A percentile compares a stretch with the other conserved stretches of the same genome.
These are phyloP conservation scores for Drosophila azteca DNA, from an alignment of 1,140 invertebrate species.

Conservation along the genomic window DNA sequence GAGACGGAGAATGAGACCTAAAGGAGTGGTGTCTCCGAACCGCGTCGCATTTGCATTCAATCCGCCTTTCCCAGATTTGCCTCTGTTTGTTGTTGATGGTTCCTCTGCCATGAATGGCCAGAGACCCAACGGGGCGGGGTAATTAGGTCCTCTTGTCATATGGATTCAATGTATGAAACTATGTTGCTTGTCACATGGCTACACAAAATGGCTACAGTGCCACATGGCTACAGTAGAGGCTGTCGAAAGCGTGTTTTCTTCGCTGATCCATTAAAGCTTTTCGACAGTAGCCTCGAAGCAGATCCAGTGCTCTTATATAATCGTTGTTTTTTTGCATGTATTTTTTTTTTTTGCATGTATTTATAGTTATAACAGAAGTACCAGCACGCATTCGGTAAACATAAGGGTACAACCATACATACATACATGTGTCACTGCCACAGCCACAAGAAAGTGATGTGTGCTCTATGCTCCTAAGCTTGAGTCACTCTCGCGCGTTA, in stretches of 20 bases:
- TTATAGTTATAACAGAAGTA: no score
- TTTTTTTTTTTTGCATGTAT: no score
- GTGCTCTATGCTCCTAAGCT: no score
- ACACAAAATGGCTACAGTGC: background rate
- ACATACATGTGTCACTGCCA: no score
- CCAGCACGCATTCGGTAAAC: no score
- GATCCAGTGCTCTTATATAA: no score
- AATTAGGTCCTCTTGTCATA: conserved; percentile 55
- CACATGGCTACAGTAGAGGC: background rate
- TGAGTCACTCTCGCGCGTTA: no score
- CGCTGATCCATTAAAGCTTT: no score
- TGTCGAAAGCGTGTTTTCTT: background rate
- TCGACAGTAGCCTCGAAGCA: no score
- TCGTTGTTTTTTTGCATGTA: no score
- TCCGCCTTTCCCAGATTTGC: background rate
- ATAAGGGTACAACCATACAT: no score
- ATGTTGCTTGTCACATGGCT: background rate
- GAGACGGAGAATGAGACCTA: conserved; percentile 9
- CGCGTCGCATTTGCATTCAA: conserved; percentile 44
- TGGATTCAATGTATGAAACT: conserved; percentile 44
- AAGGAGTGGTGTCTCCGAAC: conserved; percentile 29
- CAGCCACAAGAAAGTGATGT: no score
- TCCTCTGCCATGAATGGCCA: conserved; percentile 36
- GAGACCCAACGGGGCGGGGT: conserved; percentile 9
- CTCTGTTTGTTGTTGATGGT: conserved; percentile 26